Conservation (phyloP, 64 coral and sea anemone species). For the Dendrophyllia cribrosa region DNA sequence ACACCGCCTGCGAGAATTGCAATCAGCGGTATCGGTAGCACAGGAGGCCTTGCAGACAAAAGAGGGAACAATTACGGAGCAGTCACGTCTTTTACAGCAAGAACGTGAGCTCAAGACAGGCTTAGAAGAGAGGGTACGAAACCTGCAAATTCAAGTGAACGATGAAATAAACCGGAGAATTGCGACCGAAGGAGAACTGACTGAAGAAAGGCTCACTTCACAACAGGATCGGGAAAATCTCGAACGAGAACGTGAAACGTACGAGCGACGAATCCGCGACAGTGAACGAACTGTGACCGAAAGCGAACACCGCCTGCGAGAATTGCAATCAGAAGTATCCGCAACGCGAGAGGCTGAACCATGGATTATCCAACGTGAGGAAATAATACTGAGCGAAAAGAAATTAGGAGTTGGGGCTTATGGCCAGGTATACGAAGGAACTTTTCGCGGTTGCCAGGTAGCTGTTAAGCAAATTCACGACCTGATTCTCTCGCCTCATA, state of each 20-base stretch:
- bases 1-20: no score
- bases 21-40: no score
- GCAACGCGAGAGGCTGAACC: conserved; percentile 73
- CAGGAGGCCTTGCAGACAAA: no score
- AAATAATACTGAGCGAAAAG: conserved; percentile 64
- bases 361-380: conserved; percentile 84
- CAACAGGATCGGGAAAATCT: conserved; percentile 43
- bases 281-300: conserved; percentile 44
- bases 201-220: conserved; percentile 3
- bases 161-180: conserved; percentile 28
- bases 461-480: conserved; percentile 92
- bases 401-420: conserved; percentile 75
- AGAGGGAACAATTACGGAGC: no score
- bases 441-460: conserved; percentile 71
- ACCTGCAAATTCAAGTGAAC: conserved; percentile 51
- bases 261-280: conserved; percentile 64
- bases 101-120: conserved; percentile 44
- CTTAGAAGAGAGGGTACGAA: conserved; percentile 65
- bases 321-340: conserved; percentile 53
- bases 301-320: conserved; percentile 49
- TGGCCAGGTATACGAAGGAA: conserved; percentile 80
- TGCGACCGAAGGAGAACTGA: conserved; percentile 41
- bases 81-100: conserved; percentile 27
- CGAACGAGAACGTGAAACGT: conserved; percentile 35
- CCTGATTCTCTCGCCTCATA: conserved; percentile 87